Evolutionary conservation across 2,113 vertebrate genomes (phyloP).

Genomic region (Xenopus laevis): DNA sequence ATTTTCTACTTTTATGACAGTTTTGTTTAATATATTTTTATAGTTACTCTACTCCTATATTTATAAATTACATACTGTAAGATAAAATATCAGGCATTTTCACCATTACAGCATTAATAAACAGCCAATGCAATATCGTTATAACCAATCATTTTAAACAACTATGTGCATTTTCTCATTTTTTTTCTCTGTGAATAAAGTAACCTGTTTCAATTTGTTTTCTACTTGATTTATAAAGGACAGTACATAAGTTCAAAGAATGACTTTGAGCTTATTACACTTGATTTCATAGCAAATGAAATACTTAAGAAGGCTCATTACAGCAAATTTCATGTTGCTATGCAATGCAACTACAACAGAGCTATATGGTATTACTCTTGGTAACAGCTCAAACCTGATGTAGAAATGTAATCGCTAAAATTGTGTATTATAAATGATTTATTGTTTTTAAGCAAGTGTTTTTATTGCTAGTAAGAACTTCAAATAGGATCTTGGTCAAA

Average conservation of each 20-base stretch:
- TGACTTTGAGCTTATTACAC: neutral
- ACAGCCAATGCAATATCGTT: neutral
- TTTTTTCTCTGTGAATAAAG: neutral
- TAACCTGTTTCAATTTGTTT: neutral
- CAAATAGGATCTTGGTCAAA: slow-evolving; percentile 37
- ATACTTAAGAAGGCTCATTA: slow-evolving; percentile 18
- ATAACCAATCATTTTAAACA: neutral
- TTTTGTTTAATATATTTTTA: too few relatives aligned
- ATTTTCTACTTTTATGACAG: too few relatives aligned
- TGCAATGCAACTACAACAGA: slow-evolving; percentile 2
- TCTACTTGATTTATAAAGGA: slow-evolving; percentile 10
- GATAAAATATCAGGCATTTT: too few relatives aligned
- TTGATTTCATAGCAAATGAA: slow-evolving; percentile 29
- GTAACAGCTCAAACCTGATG: neutral
- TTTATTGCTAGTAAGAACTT: slow-evolving; percentile 25
- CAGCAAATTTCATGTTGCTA: slow-evolving; percentile 24
- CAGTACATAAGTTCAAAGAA: neutral
- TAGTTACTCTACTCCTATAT: too few relatives aligned
- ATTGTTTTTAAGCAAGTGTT: slow-evolving; percentile 34
- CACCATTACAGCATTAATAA: neutral
- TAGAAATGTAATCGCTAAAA: slow-evolving; percentile 9
- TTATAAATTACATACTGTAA: too few relatives aligned
- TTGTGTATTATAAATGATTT: slow-evolving; percentile 28
- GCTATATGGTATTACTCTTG: slow-evolving; percentile 1
- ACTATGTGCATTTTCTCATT: neutral